phyloP scores from a whole-genome alignment of 2,113 vertebrate species.

The Neodontobutis hainanensis region DNA sequence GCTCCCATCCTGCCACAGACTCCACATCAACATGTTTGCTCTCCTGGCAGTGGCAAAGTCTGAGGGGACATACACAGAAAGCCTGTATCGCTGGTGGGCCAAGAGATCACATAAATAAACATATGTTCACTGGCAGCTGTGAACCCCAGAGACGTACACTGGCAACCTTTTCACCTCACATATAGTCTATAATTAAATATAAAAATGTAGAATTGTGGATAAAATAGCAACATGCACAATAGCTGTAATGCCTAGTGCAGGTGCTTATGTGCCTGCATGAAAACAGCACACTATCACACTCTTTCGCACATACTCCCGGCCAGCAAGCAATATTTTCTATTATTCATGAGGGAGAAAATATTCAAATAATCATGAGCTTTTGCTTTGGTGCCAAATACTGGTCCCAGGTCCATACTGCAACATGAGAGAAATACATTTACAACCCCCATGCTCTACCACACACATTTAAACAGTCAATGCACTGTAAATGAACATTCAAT shows the following conservation, averaged over 20 bases:
- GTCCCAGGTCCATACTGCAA: conserved; percentile 39
- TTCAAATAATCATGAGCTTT: conserved; percentile 74
- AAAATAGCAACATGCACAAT: conserved; percentile 3
- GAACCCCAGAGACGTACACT: conserved; percentile 82
- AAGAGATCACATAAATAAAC: conserved; percentile 92
- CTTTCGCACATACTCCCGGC: conserved; percentile 20
- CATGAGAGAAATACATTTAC: conserved; percentile 17
- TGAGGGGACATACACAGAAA: conserved; percentile 80
- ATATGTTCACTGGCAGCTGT: conserved; percentile 91
- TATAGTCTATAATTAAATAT: conserved; percentile 56
- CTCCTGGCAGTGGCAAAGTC: conserved; percentile 55
- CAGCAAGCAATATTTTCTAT: conserved; percentile 63
- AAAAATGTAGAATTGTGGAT: conserved; percentile 5
- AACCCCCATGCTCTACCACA: background rate
- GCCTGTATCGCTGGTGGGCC: conserved; percentile 86
- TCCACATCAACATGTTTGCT: conserved; percentile 58
- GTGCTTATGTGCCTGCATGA: conserved; percentile 16
- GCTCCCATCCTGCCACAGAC: conserved; percentile 45
- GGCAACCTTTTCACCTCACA: conserved; percentile 91
- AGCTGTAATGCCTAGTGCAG: conserved; percentile 57
- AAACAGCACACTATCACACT: conserved; percentile 7
- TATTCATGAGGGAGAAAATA: conserved; percentile 74
- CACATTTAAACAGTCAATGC: background rate
- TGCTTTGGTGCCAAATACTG: conserved; percentile 57
- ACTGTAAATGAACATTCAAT: background rate